Percentiles rank a stretch among this genome's conserved stretches.
phyloP scores from a whole-genome alignment of 2,797 vertebrate species.

The Manis crassicaudata region DNA sequence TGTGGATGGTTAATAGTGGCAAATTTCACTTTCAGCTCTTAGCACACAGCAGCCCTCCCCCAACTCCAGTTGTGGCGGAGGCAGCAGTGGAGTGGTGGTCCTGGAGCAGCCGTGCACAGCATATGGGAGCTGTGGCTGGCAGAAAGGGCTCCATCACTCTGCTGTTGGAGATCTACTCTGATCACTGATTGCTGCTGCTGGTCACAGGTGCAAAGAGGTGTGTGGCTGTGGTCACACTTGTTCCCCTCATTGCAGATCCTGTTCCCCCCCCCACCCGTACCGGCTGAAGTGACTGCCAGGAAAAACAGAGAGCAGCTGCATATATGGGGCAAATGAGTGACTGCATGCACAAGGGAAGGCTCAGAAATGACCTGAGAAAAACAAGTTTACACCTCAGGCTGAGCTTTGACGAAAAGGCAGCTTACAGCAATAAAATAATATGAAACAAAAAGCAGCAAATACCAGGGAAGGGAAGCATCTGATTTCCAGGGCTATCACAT shows the following conservation, averaged over 20 bases:
- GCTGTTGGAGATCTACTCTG: background rate
- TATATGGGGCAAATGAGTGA: background rate
- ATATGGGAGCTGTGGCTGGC: background rate
- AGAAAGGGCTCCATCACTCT: background rate
- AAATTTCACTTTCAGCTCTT: background rate
- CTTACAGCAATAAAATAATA: background rate
- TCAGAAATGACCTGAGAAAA: background rate
- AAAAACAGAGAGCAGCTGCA: background rate
- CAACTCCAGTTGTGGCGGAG: no score
- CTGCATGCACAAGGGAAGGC: background rate
- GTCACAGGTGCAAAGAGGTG: background rate
- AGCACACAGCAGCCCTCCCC: background rate
- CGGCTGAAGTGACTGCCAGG: background rate
- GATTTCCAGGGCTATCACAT: background rate
- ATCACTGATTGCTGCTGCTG: background rate
- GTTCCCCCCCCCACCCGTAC: no score
- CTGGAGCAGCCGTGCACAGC: background rate
- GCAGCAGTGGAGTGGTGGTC: no score
- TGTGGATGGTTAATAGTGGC: background rate
- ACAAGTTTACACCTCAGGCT: background rate
- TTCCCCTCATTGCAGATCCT: background rate
- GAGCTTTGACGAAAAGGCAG: background rate
- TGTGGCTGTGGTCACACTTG: background rate
- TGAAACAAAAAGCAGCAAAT: background rate
- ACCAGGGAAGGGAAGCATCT: background rate